Conservation (phyloP, 2,888 invertebrate species). For the Matsumyia berberina region DNA sequence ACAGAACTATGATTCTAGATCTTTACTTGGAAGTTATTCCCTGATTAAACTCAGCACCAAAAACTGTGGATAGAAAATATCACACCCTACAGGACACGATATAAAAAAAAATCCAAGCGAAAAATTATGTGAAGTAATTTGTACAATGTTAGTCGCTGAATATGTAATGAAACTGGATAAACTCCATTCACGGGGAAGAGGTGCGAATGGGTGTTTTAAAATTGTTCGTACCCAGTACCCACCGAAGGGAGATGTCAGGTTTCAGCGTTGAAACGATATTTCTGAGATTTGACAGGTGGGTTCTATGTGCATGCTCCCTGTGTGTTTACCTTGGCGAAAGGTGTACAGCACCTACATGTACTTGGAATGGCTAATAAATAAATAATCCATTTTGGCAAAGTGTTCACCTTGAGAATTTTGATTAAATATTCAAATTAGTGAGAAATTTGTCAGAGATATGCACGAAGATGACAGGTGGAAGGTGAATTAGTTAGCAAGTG, state of each 20-base stretch:
- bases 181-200: not conserved
- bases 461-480: conserved; percentile 23
- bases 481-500: conserved; percentile 18
- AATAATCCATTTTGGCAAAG: conserved; percentile 45
- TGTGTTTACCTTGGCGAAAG: not conserved
- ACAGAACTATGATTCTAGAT: no score
- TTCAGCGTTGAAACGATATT: not conserved
- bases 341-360: not conserved
- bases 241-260: not conserved
- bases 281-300: not conserved
- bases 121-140: conserved; percentile 11
- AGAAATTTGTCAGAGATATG: conserved; percentile 48
- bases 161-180: conserved; percentile 17
- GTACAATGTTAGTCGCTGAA: conserved; percentile 12
- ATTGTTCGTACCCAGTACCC: not conserved
- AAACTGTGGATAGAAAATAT: no score
- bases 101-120: not conserved
- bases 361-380: conserved; percentile 36
- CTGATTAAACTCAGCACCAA: no score
- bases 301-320: not conserved
- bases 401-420: conserved; percentile 48
- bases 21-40: no score
- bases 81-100: no score
- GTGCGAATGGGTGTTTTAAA: conserved; percentile 5
- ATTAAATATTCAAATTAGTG: conserved; percentile 71